These are phyloP conservation scores for Cyanoderma ruficeps DNA, from an alignment of 2,113 vertebrate genomes.

Conservation along the genomic window DNA sequence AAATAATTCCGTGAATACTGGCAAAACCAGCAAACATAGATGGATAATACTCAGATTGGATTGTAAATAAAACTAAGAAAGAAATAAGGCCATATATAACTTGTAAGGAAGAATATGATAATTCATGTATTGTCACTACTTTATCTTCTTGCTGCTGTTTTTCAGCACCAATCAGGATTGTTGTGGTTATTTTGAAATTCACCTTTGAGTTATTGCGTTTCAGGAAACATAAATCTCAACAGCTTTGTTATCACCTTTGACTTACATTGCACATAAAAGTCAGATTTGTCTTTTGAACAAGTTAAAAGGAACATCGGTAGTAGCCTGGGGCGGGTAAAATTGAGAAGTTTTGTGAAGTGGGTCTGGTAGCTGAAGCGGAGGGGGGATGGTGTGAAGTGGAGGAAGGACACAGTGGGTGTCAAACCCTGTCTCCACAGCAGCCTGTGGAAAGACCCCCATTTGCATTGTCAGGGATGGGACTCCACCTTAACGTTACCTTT, in stretches of 20 bases:
- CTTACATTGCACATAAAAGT: not conserved
- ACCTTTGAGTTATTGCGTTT: not conserved
- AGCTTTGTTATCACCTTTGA: constrained; percentile 5
- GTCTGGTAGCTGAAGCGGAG: not conserved
- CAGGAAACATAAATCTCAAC: not conserved
- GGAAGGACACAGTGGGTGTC: not conserved
- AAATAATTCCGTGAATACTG: not conserved
- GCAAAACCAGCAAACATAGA: not conserved
- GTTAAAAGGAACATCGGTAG: not conserved
- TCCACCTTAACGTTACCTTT: accelerated
- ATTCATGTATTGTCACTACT: constrained; percentile 2
- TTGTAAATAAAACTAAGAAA: constrained; percentile 35
- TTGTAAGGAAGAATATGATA: not conserved
- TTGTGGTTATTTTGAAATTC: not conserved
- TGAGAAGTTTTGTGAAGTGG: not conserved
- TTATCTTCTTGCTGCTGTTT: constrained; percentile 8
- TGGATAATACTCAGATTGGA: not conserved
- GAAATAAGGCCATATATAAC: not conserved
- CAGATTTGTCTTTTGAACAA: not conserved
- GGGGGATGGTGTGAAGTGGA: not conserved
- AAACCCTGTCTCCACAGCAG: not conserved
- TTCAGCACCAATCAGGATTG: not conserved
- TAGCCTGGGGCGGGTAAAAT: not conserved
- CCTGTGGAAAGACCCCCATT: not conserved
- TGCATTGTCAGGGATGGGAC: not conserved